Percentiles rank a stretch among this genome's conserved stretches.
Evolutionary conservation across 2,888 invertebrate species (phyloP).

Genomic region (Antheraea yamamai): DNA sequence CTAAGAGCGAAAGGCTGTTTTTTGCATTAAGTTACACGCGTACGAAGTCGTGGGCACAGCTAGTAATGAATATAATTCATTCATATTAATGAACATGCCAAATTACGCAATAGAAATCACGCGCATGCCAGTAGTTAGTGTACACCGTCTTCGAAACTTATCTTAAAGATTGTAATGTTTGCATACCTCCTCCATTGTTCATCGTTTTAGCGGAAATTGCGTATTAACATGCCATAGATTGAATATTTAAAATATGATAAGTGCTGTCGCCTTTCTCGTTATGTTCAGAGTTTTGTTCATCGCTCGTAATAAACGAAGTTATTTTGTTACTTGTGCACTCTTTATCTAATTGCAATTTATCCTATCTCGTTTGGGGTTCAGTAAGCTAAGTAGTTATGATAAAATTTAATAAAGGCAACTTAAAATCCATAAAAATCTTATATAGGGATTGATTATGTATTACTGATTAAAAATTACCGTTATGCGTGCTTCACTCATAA

Average conservation of each 20-base stretch:
- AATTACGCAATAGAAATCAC: slow-evolving; percentile 52
- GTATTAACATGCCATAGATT: slow-evolving; percentile 30
- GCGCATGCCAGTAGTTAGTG: slow-evolving; percentile 33
- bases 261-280: not conserved
- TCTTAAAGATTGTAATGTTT: slow-evolving; percentile 69
- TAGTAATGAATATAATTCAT: slow-evolving; percentile 16
- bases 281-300: not conserved
- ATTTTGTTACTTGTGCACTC: not conserved
- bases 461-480: no score
- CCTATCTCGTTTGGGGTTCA: not conserved
- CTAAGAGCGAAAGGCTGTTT: no score
- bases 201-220: slow-evolving; percentile 39
- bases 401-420: no score
- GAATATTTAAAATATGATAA: slow-evolving; percentile 27
- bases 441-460: no score
- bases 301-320: not conserved
- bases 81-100: slow-evolving; percentile 42
- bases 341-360: not conserved
- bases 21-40: no score
- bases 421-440: no score
- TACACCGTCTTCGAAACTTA: slow-evolving; percentile 49
- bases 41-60: no score
- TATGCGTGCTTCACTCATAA: no score
- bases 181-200: slow-evolving; percentile 61
- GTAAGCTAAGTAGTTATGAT: not conserved